phyloP scores from a whole-genome alignment of 2,888 invertebrate genomes.

The Dromius quadrimaculatus region DNA sequence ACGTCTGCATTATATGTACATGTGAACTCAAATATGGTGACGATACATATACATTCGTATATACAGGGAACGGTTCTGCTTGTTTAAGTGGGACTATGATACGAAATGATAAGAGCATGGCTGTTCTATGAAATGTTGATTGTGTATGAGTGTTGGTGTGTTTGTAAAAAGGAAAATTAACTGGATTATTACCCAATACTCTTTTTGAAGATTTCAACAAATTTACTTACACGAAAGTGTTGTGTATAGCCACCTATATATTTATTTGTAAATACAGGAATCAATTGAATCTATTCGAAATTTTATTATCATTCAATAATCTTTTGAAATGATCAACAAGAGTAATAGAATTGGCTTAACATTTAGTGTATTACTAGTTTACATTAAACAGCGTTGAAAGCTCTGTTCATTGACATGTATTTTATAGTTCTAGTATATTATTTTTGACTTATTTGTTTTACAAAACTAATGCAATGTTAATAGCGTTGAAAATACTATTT shows the following conservation, averaged over 20 bases:
- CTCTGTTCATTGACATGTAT: too few relatives aligned
- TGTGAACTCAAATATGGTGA: conserved; percentile 3
- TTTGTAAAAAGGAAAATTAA: conserved; percentile 18
- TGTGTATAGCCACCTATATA: conserved; percentile 27
- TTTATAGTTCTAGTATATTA: too few relatives aligned
- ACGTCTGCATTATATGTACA: not conserved
- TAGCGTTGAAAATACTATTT: too few relatives aligned
- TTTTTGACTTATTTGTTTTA: too few relatives aligned
- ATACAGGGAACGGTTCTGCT: conserved; percentile 22
- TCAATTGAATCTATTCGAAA: conserved; percentile 7
- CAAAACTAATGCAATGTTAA: too few relatives aligned
- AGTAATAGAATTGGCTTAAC: conserved; percentile 24
- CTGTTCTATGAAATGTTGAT: not conserved
- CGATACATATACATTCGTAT: conserved; percentile 1
- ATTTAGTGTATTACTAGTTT: conserved; percentile 13
- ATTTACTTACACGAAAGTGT: conserved; percentile 18
- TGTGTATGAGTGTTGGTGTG: conserved; percentile 12
- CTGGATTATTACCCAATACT: conserved; percentile 15
- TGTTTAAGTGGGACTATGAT: not conserved
- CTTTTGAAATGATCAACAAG: conserved; percentile 28
- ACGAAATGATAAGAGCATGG: not conserved
- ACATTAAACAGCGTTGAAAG: too few relatives aligned
- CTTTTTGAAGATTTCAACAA: conserved; percentile 25
- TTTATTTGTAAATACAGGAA: conserved; percentile 17
- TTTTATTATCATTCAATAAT: not conserved